Percentiles rank a stretch among this genome's conserved stretches.
phyloP scores from a whole-genome alignment of 2,797 vertebrate species.

The Lacerta agilis region DNA sequence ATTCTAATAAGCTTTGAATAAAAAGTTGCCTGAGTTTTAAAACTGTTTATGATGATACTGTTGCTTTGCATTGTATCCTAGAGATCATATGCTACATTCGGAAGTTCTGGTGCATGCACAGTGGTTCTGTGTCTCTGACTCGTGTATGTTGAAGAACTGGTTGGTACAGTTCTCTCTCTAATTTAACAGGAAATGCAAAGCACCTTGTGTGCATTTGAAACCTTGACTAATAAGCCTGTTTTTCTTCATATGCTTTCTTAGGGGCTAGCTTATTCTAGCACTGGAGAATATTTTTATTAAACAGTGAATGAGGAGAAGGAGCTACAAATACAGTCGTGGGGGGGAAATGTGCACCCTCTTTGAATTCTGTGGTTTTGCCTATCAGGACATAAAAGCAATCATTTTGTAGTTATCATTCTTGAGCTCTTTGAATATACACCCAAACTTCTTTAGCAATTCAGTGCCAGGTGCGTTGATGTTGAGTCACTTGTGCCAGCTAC shows the following conservation, averaged over 20 bases:
- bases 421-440: neutral
- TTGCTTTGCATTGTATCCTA: neutral
- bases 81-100: neutral
- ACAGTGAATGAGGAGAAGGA: neutral
- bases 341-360: no score
- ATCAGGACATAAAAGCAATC: no score
- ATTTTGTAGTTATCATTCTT: no score
- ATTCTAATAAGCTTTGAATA: conserved; percentile 81
- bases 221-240: neutral
- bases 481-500: neutral
- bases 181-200: neutral
- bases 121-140: neutral
- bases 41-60: neutral
- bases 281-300: neutral
- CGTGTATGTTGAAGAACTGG: neutral
- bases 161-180: neutral
- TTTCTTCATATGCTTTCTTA: neutral
- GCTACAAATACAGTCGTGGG: neutral
- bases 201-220: neutral
- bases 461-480: neutral
- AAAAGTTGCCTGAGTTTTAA: conserved; percentile 75
- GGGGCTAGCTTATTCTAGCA: neutral
- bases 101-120: neutral
- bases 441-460: neutral
- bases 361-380: no score